These are phyloP conservation scores for Malacosoma neustria DNA, from an alignment of 2,888 invertebrate species.

Conservation along the genomic window DNA sequence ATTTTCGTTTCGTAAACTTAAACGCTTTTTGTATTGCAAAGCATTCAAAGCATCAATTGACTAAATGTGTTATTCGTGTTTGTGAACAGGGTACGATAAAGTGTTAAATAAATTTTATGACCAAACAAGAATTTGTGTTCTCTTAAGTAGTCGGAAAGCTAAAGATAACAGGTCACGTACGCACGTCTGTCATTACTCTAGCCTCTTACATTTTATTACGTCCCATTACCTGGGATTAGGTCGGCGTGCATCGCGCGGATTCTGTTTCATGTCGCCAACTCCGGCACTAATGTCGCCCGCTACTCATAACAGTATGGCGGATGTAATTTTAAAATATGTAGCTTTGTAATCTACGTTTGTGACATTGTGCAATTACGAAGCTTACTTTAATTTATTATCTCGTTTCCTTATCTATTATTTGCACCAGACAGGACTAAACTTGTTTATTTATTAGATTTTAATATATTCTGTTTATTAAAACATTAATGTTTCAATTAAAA, in stretches of 20 bases:
- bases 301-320: slow-evolving; percentile 29
- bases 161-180: slow-evolving; percentile 62
- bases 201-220: slow-evolving; percentile 69
- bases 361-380: slow-evolving; percentile 27
- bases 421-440: background rate
- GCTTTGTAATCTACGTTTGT: slow-evolving; percentile 17
- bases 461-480: background rate
- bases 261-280: slow-evolving; percentile 48
- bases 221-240: slow-evolving; percentile 50
- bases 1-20: no score
- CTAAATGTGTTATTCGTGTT: no score
- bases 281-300: slow-evolving; percentile 34
- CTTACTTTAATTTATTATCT: slow-evolving; percentile 18
- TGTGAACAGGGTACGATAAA: no score
- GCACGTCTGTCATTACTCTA: slow-evolving; percentile 63
- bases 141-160: slow-evolving; percentile 39
- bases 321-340: slow-evolving; percentile 40
- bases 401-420: background rate
- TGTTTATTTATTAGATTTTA: background rate
- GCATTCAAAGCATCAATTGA: no score
- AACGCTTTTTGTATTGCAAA: no score
- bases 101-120: slow-evolving; percentile 4
- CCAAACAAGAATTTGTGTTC: slow-evolving; percentile 43
- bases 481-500: no score
- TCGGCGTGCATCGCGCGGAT: slow-evolving; percentile 51